Conservation (phyloP, 2,888 invertebrate species). For the Heliothis peltigera region DNA sequence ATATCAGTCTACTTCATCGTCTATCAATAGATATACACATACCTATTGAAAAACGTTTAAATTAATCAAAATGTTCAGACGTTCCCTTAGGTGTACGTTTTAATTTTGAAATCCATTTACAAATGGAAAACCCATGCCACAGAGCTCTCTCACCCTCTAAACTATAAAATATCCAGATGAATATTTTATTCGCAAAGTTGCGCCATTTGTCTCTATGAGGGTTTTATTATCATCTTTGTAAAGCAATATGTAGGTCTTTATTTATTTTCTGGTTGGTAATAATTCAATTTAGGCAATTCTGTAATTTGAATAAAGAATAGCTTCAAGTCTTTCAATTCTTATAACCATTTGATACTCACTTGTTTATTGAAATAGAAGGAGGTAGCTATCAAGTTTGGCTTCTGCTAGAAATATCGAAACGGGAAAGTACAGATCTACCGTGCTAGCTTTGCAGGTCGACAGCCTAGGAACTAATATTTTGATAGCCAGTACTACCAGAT, state of each 20-base stretch:
- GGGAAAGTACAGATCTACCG: no score
- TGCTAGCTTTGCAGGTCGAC: no score
- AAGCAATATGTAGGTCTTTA: constrained; percentile 4
- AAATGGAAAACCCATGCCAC: constrained; percentile 72
- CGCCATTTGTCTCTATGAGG: constrained; percentile 50
- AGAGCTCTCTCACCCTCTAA: constrained; percentile 52
- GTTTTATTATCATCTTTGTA: constrained; percentile 39
- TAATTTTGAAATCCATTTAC: constrained; percentile 86
- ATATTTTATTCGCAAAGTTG: constrained; percentile 69
- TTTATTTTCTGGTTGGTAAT: constrained; percentile 20
- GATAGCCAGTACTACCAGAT: no score
- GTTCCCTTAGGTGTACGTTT: constrained; percentile 74
- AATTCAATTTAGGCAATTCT: not conserved
- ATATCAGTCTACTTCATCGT: not conserved
- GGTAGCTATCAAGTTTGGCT: not conserved
- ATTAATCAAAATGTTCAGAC: constrained; percentile 69
- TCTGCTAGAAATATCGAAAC: constrained; percentile 1
- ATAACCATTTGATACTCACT: not conserved
- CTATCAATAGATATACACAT: constrained; percentile 6
- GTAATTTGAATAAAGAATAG: not conserved
- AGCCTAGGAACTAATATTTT: no score
- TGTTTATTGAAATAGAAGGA: not conserved
- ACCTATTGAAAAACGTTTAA: constrained; percentile 41
- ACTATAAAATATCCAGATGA: constrained; percentile 72
- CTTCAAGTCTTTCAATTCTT: not conserved